Percentiles rank a stretch among this genome's conserved stretches.
Conservation (phyloP, 2,888 invertebrate genomes). For the Uropetala carovei region DNA sequence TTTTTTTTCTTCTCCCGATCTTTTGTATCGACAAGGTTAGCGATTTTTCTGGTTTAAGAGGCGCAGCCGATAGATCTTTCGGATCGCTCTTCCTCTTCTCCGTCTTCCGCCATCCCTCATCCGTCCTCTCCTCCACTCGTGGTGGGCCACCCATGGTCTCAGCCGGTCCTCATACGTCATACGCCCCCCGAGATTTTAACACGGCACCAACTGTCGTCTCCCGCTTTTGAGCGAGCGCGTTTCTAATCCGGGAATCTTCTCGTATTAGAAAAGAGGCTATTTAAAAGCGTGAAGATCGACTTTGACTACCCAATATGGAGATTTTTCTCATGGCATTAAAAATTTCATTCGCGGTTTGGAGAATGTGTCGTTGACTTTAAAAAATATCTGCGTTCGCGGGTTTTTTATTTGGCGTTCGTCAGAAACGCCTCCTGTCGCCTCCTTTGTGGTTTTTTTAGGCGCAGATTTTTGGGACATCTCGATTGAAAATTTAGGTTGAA, state of each 20-base stretch:
- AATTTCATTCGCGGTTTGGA: background rate
- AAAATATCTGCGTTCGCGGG: too few relatives aligned
- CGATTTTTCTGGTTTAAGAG: constrained; percentile 3
- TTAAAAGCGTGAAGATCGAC: constrained; percentile 21
- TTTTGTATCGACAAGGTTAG: constrained; percentile 50
- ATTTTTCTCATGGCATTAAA: background rate
- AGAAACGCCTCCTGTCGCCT: too few relatives aligned
- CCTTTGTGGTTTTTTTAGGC: too few relatives aligned
- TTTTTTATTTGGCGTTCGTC: too few relatives aligned
- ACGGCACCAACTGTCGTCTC: background rate
- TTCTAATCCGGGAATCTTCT: constrained; percentile 35
- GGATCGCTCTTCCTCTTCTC: background rate
- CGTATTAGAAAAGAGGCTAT: constrained; percentile 48
- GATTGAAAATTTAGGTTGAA: too few relatives aligned
- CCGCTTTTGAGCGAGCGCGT: constrained; percentile 28
- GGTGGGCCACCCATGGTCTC: constrained; percentile 40
- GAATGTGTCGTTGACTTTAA: background rate
- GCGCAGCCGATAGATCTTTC: constrained; percentile 12
- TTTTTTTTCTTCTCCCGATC: background rate
- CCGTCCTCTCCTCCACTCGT: background rate
- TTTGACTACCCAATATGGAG: constrained; percentile 26
- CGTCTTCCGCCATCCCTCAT: background rate
- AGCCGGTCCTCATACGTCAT: constrained; percentile 40
- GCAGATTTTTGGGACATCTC: too few relatives aligned
- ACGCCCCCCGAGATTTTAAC: constrained; percentile 13